Conservation (phyloP, 2,797 vertebrate genomes). For the Ispidina lecontei region DNA sequence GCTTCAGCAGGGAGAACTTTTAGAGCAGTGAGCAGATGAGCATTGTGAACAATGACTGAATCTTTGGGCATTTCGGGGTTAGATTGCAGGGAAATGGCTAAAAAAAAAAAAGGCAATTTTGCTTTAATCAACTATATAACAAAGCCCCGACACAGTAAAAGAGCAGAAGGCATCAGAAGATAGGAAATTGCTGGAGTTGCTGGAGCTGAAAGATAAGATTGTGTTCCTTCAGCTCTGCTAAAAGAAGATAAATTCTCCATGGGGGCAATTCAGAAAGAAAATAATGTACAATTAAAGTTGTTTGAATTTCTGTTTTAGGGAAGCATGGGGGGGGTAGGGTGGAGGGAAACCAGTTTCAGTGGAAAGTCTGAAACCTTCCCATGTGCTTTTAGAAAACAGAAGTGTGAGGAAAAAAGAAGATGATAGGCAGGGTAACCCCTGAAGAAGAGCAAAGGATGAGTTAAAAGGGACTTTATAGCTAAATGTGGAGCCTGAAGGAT, state of each 20-base stretch:
- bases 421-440: background rate
- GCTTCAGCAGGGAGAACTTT: background rate
- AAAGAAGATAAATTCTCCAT: conserved; percentile 47
- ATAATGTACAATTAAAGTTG: conserved; percentile 61
- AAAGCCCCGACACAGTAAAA: background rate
- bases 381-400: background rate
- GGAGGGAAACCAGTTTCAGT: background rate
- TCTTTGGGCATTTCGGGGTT: conserved; percentile 33
- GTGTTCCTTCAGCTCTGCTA: background rate
- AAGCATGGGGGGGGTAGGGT: background rate
- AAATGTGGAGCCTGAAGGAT: background rate
- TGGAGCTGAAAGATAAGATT: conserved; percentile 63
- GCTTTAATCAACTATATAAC: conserved; percentile 52
- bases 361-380: conserved; percentile 11
- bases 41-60: conserved; percentile 71
- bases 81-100: conserved; percentile 39
- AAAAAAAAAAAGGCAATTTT: conserved; percentile 17
- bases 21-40: conserved; percentile 59
- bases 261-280: conserved; percentile 75
- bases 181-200: conserved; percentile 46
- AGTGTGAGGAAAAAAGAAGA: background rate
- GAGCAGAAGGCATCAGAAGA: conserved; percentile 37
- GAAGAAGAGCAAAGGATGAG: background rate
- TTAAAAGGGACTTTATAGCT: background rate
- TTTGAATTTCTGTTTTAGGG: conserved; percentile 10